These are phyloP conservation scores for Erpobdella octoculata DNA, from an alignment of 2,888 invertebrate species.

Conservation along the genomic window DNA sequence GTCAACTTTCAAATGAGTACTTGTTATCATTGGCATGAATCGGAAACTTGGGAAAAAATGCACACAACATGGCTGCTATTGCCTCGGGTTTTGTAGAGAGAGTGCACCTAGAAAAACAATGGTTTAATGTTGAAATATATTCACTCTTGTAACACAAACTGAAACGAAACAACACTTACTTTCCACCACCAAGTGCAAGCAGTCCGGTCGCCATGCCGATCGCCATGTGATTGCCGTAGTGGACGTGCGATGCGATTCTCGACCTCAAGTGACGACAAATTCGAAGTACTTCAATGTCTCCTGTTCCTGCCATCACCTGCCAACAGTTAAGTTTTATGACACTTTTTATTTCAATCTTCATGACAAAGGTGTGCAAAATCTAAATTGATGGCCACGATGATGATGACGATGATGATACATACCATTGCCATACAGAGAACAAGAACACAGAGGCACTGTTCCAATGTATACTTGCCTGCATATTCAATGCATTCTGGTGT, in stretches of 20 bases:
- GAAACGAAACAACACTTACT: constrained; percentile 56
- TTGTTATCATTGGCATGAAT: constrained; percentile 89
- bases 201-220: constrained; percentile 90
- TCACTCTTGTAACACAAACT: no score
- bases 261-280: constrained; percentile 75
- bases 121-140: no score
- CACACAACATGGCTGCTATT: constrained; percentile 80
- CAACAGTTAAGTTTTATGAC: not conserved
- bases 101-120: constrained; percentile 51
- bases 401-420: no score
- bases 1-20: constrained; percentile 52
- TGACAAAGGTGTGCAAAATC: not conserved
- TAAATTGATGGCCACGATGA: not conserved
- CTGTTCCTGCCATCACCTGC: constrained; percentile 83
- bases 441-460: constrained; percentile 76
- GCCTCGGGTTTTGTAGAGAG: constrained; percentile 66
- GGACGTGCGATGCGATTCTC: constrained; percentile 64
- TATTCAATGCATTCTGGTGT: constrained; percentile 66
- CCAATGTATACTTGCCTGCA: constrained; percentile 80
- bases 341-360: not conserved
- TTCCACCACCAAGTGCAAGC: constrained; percentile 84
- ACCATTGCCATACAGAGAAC: constrained; percentile 74
- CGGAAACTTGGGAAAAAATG: constrained; percentile 93
- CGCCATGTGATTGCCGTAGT: constrained; percentile 85
- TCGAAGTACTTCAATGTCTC: constrained; percentile 72